A percentile compares a stretch with the other conserved stretches of the same genome.
Conservation (phyloP, 2,113 vertebrate species). For the Delphinapterus leucas region DNA sequence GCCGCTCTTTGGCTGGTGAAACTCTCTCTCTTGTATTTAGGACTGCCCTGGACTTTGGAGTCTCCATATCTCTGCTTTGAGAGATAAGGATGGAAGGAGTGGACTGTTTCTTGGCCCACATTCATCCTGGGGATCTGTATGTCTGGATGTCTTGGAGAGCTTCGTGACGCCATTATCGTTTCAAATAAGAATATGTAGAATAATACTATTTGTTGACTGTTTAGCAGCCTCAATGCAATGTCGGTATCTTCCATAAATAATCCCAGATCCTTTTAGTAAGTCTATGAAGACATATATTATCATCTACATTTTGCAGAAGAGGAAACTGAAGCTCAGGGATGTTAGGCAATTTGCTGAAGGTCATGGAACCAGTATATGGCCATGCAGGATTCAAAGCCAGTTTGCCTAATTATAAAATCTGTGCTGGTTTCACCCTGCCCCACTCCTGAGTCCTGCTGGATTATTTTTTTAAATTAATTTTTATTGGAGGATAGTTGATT, state of each 20-base stretch:
- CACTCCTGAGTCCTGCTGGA: accelerated
- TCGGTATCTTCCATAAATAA: not conserved
- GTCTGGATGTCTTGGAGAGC: not conserved
- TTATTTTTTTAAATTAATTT: not conserved
- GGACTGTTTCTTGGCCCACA: not conserved
- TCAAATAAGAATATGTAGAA: not conserved
- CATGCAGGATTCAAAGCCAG: not conserved
- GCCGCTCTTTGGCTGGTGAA: not conserved
- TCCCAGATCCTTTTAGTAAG: not conserved
- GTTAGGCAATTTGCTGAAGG: not conserved
- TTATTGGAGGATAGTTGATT: too few relatives aligned
- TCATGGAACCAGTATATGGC: too few relatives aligned
- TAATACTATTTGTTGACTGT: not conserved
- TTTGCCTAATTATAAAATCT: not conserved
- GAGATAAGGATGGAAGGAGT: not conserved
- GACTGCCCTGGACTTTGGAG: not conserved
- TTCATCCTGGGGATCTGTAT: not conserved
- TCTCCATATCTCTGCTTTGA: not conserved
- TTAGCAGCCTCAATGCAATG: not conserved
- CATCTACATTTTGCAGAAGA: not conserved
- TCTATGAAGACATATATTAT: not conserved
- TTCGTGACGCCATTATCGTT: not conserved
- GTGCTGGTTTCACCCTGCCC: not conserved
- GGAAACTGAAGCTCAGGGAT: not conserved
- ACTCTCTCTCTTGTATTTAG: not conserved